Conservation (phyloP, 2,113 vertebrate species). For the Mastomys natalensis region DNA sequence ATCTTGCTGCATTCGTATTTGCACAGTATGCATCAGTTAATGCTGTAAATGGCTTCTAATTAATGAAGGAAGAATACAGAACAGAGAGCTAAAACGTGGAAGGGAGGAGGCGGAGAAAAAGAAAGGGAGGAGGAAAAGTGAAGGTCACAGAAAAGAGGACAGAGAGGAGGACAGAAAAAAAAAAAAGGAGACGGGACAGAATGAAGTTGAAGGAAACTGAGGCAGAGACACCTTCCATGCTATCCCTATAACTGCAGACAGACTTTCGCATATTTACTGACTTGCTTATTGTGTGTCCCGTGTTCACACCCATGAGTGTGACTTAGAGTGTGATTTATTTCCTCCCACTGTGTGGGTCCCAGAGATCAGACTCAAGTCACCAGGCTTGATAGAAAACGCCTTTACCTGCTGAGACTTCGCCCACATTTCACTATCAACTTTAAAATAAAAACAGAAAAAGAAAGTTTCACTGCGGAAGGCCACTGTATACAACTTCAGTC, state of each 20-base stretch:
- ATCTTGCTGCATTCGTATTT: conserved; percentile 55
- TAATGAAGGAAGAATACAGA: neutral
- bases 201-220: neutral
- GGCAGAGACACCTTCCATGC: neutral
- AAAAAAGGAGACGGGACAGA: neutral
- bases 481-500: neutral
- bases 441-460: neutral
- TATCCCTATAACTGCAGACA: neutral
- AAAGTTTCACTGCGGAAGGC: neutral
- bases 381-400: neutral
- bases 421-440: neutral
- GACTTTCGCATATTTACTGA: neutral
- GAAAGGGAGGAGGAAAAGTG: rapidly evolving
- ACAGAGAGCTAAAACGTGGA: neutral
- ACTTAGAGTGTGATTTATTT: neutral
- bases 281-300: neutral
- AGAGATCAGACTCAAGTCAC: neutral
- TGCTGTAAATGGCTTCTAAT: neutral
- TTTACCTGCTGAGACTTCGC: neutral
- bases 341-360: neutral
- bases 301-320: neutral
- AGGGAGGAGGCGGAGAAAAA: too few species aligned
- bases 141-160: neutral
- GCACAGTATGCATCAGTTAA: neutral
- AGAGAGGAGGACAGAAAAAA: neutral